phyloP scores from a whole-genome alignment of 1,140 invertebrate genomes.

The Euwallacea fornicatus region DNA sequence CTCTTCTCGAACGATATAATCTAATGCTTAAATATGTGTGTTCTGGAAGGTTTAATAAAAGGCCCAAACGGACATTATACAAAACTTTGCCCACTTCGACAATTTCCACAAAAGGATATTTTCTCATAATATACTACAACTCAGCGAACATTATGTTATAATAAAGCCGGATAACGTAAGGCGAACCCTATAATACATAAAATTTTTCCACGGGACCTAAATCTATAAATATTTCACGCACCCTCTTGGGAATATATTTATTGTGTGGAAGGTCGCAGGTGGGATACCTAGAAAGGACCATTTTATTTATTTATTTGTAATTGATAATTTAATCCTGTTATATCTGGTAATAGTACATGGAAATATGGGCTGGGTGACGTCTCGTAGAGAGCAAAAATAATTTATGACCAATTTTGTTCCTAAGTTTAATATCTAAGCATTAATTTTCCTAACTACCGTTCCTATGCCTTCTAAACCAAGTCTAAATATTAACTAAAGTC shows the following conservation, averaged over 20 bases:
- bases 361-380: no score
- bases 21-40: no score
- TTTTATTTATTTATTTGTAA: slow-evolving; percentile 13
- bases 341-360: no score
- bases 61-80: neutral
- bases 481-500: no score
- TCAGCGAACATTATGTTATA: slow-evolving; percentile 21
- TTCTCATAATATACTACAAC: slow-evolving; percentile 8
- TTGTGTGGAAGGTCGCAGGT: slow-evolving; percentile 27
- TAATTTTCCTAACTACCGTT: no score
- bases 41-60: no score
- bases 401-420: no score
- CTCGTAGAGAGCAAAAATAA: no score
- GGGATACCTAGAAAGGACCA: slow-evolving; percentile 10
- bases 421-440: no score
- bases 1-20: no score
- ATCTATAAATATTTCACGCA: slow-evolving; percentile 23
- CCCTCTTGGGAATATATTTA: slow-evolving; percentile 27
- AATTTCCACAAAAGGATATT: neutral
- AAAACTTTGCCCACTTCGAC: neutral
- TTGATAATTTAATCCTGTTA: neutral
- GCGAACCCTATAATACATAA: slow-evolving; percentile 11
- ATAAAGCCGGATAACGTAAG: slow-evolving; percentile 11
- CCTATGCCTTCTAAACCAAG: no score
- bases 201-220: slow-evolving; percentile 7